A percentile compares a stretch with the other conserved stretches of the same genome.
Evolutionary conservation across 1,140 invertebrate species (phyloP).

Genomic region (Drosophila sulfurigaster): DNA sequence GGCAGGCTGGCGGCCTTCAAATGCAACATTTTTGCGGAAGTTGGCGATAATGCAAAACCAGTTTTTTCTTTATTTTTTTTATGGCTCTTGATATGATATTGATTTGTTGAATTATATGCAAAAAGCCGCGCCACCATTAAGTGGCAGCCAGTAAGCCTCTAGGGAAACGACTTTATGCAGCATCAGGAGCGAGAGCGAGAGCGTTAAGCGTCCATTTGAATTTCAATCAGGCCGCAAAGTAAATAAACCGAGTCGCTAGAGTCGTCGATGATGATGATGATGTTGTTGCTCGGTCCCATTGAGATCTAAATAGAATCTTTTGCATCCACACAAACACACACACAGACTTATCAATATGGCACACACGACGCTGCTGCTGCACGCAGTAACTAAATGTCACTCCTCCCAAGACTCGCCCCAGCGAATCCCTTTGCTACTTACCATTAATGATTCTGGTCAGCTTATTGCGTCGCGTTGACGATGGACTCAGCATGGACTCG

Average conservation of each 20-base stretch:
- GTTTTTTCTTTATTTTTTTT: conserved; percentile 1
- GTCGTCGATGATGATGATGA: conserved; percentile 19
- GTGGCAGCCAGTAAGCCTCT: not conserved
- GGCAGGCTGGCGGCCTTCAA: conserved; percentile 39
- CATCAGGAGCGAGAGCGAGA: conserved; percentile 30
- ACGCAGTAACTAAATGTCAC: conserved; percentile 37
- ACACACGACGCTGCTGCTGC: conserved; percentile 57
- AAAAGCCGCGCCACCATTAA: not conserved
- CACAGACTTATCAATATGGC: conserved; percentile 54
- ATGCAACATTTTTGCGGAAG: conserved; percentile 33
- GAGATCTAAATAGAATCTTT: not conserved
- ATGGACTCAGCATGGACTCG: conserved; percentile 89
- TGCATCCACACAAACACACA: not conserved
- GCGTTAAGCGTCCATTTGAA: conserved; percentile 70
- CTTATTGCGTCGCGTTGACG: conserved; percentile 90
- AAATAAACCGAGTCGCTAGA: conserved; percentile 52
- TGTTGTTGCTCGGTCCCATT: conserved; percentile 11
- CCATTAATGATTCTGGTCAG: conserved; percentile 89
- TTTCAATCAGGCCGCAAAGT: conserved; percentile 72
- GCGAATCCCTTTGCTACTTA: conserved; percentile 85
- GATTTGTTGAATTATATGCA: not conserved
- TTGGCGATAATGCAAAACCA: conserved; percentile 34
- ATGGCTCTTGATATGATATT: conserved; percentile 13
- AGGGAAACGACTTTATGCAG: conserved; percentile 56
- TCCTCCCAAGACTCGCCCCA: conserved; percentile 6